These are phyloP conservation scores for Linepithema humile DNA, from an alignment of 1,140 invertebrate genomes.

Conservation along the genomic window DNA sequence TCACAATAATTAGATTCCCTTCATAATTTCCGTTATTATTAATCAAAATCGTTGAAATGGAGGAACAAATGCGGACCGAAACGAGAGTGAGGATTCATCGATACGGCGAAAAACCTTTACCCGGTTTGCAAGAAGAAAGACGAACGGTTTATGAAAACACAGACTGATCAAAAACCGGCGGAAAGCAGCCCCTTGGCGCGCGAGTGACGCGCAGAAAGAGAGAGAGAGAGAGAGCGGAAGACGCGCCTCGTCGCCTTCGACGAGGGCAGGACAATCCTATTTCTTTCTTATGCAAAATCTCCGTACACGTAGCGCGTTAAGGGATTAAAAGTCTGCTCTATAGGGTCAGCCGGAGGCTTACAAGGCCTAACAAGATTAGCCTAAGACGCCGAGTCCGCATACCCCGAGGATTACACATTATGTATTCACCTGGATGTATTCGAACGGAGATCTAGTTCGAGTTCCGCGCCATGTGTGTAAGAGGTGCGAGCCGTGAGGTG, in stretches of 20 bases:
- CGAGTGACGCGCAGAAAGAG: neutral
- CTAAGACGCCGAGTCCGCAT: conserved; percentile 83
- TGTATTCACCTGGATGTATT: conserved; percentile 82
- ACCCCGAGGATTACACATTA: conserved; percentile 83
- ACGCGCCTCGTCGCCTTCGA: conserved; percentile 65
- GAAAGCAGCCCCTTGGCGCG: neutral
- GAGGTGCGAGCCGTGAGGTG: conserved; percentile 43
- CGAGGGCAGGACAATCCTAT: conserved; percentile 78
- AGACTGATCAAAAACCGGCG: neutral
- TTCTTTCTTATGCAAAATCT: conserved; percentile 84
- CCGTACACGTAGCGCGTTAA: conserved; percentile 79
- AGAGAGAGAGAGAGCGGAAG: conserved; percentile 21
- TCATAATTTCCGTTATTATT: neutral
- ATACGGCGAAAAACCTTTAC: no score
- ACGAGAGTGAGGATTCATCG: neutral
- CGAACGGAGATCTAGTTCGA: conserved; percentile 81
- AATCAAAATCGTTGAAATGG: neutral
- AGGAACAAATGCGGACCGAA: neutral
- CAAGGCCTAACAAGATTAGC: conserved; percentile 83
- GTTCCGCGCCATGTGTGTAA: conserved; percentile 50
- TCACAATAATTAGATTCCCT: neutral
- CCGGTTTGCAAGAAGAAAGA: no score
- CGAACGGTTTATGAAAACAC: neutral
- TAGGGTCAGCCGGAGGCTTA: conserved; percentile 83
- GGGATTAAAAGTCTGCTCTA: conserved; percentile 83